Conservation (phyloP, 2,797 vertebrate genomes). For the Sebastes jordani region DNA sequence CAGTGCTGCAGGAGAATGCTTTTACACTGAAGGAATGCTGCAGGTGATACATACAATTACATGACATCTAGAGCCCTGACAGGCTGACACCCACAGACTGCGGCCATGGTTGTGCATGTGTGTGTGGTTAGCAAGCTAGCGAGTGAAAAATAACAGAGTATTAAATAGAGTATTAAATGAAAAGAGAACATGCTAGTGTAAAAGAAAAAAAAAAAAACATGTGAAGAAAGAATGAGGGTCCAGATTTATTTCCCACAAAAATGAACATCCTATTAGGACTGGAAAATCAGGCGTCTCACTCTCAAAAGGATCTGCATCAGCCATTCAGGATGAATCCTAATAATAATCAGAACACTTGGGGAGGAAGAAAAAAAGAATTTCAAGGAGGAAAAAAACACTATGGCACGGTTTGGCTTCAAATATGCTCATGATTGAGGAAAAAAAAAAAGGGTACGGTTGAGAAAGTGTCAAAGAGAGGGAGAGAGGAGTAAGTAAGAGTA, state of each 20-base stretch:
- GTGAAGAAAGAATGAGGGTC: conserved; percentile 54
- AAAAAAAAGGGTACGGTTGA: conserved; percentile 43
- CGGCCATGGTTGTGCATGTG: conserved; percentile 39
- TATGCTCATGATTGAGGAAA: conserved; percentile 68
- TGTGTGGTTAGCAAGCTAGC: neutral
- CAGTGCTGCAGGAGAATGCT: conserved; percentile 76
- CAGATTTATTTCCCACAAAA: conserved; percentile 81
- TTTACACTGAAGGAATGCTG: conserved; percentile 82
- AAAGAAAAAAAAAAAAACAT: conserved; percentile 11
- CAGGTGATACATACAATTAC: conserved; percentile 82
- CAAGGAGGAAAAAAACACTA: conserved; percentile 70
- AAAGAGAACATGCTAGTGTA: conserved; percentile 57
- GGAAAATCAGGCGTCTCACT: conserved; percentile 89
- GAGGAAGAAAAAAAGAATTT: conserved; percentile 67
- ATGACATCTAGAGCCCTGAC: conserved; percentile 83
- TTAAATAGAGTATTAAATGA: conserved; percentile 38
- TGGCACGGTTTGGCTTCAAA: conserved; percentile 89
- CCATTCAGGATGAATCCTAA: conserved; percentile 89
- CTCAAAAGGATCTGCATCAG: conserved; percentile 87
- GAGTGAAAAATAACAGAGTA: conserved; percentile 33
- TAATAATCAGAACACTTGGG: conserved; percentile 85
- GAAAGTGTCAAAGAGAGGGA: conserved; percentile 66
- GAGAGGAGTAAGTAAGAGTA: conserved; percentile 84
- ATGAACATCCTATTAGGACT: conserved; percentile 88
- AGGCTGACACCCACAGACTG: conserved; percentile 74